Evolutionary conservation across 2,113 vertebrate genomes (phyloP).

Genomic region (Mormyrus iriodes): DNA sequence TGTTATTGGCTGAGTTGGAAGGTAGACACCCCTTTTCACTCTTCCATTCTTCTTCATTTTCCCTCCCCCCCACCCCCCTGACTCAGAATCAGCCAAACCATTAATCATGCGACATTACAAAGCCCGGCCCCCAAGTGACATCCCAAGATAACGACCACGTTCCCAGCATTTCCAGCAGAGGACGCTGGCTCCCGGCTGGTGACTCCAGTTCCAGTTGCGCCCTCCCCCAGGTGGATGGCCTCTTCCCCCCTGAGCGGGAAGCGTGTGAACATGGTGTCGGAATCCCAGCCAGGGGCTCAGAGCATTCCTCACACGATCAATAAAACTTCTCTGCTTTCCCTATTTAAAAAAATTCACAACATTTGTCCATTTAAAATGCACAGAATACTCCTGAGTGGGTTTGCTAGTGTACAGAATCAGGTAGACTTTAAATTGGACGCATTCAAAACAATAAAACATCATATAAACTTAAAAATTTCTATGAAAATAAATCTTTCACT

Average conservation of each 20-base stretch:
- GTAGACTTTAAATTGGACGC: neutral
- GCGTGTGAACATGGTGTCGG: neutral
- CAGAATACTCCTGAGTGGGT: neutral
- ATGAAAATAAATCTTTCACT: neutral
- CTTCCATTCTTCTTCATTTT: neutral
- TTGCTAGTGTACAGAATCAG: neutral
- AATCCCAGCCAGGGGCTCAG: neutral
- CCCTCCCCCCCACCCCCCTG: neutral
- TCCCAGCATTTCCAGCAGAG: slow-evolving; percentile 9
- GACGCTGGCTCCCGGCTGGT: neutral
- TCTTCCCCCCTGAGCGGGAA: neutral
- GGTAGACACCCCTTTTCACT: neutral
- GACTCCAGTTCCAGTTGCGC: neutral
- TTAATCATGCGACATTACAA: slow-evolving; percentile 40
- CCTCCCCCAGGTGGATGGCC: neutral
- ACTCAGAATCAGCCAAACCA: slow-evolving; percentile 20
- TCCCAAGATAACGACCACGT: neutral
- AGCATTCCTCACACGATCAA: neutral
- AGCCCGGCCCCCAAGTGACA: slow-evolving; percentile 29
- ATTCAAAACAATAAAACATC: neutral
- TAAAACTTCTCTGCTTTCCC: neutral
- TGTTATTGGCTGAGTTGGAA: neutral
- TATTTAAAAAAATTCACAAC: neutral
- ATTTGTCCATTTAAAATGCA: neutral
- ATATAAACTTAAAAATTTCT: neutral